Evolutionary conservation across 2,113 vertebrate genomes (phyloP), one percentile per base, ranked within the genome.

Genomic region (Onychorhynchus coronatus): DNA sequence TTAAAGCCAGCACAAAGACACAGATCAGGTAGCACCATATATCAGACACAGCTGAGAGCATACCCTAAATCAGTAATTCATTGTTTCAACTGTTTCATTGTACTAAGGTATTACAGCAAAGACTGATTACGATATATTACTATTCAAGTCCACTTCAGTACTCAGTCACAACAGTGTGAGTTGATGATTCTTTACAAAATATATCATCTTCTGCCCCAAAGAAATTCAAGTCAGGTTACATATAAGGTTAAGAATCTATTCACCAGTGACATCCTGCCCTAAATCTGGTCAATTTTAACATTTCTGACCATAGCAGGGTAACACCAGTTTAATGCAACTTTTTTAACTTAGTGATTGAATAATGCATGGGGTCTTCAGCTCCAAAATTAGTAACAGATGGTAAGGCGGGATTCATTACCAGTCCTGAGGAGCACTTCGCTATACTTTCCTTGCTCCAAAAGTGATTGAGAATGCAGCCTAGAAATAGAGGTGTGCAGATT

Each of bases 361-460:
- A 97, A 96, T 92, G 70, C 46, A 84, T 71, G 77, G 93, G 96
- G 92, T 96, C 94, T 97, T 97, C 85, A 83, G 47, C 78, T 97
- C 83, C 92, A 96, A 97, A 98, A 98, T 97, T 81, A 93, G 72
- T 81, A 98, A 95, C 97, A 98, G 97, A 97, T 98, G 97, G 96
- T 91, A 91, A 97, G 90, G 91, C 33, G 2, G 96, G 90, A 97
- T 94, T 95, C 87, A 89, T 97, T 98, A 91, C 88, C 96, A 92
- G 88, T 97, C 80, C 95, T 94, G 89, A 97, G 83, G 96, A 97
- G 75, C 71, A 95, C 73, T 97, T 97, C 91, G 73, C 93, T 97
- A 59, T 44, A 93, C 52, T 85, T 95, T 58, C 47, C 80, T 84
- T 91, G 80, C 91, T 96, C 90, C 92, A 96, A 88, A 95, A 96